A percentile compares a stretch with the other conserved stretches of the same genome.
These are phyloP conservation scores for Thunnus albacares DNA, from an alignment of 2,797 vertebrate species.

Conservation along the genomic window DNA sequence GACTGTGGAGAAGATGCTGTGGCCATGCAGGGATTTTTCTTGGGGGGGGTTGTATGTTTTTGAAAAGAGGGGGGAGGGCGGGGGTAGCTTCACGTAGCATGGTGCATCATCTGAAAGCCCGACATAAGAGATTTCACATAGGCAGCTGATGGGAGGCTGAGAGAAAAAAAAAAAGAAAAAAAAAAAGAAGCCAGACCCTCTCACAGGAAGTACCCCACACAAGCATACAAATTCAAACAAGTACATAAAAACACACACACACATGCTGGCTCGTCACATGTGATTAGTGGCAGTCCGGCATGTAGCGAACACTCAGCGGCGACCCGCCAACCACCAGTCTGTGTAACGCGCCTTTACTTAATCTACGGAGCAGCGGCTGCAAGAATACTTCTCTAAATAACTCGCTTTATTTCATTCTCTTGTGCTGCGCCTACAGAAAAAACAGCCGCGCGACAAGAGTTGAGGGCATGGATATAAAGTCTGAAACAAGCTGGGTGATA, in stretches of 20 bases:
- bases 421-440: not conserved
- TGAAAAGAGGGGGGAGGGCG: not conserved
- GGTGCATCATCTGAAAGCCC: conserved; percentile 39
- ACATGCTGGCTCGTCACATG: conserved; percentile 32
- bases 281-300: conserved; percentile 17
- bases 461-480: not conserved
- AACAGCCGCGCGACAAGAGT: not conserved
- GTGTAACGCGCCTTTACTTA: not conserved
- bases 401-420: not conserved
- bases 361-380: conserved; percentile 34
- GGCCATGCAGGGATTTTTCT: conserved; percentile 58
- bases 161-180: not conserved
- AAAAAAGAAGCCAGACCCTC: conserved; percentile 32
- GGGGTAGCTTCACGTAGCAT: conserved; percentile 12
- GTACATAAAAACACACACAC: conserved; percentile 45
- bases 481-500: conserved; percentile 2
- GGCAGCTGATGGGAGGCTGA: conserved; percentile 36
- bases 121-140: conserved; percentile 38
- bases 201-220: conserved; percentile 42
- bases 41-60: conserved; percentile 7
- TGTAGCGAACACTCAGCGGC: conserved; percentile 17
- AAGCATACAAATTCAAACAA: conserved; percentile 33
- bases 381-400: conserved; percentile 18
- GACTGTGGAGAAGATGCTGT: conserved; percentile 60
- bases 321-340: not conserved